Percentiles rank a stretch among this genome's conserved stretches.
Evolutionary conservation across 2,113 vertebrate genomes (phyloP).

Genomic region (Setophaga petechia): DNA sequence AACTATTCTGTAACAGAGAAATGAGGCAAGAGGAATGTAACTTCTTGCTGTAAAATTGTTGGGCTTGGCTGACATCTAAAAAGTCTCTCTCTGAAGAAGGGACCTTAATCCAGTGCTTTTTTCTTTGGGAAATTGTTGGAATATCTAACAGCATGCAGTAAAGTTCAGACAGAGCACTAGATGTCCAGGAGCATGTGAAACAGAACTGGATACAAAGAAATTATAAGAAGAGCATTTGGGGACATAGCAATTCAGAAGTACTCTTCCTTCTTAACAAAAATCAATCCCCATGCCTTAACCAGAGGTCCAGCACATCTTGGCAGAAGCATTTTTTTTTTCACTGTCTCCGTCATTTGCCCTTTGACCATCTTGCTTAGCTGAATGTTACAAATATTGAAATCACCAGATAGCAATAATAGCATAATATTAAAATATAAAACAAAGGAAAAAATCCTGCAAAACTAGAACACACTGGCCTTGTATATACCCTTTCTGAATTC

Average conservation of each 20-base stretch:
- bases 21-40: background rate
- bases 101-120: background rate
- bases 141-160: background rate
- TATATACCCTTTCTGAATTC: background rate
- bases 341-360: background rate
- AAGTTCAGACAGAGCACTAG: background rate
- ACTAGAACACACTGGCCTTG: background rate
- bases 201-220: background rate
- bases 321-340: background rate
- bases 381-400: background rate
- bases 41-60: background rate
- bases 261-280: background rate
- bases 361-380: background rate
- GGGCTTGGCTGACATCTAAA: background rate
- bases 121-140: background rate
- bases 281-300: background rate
- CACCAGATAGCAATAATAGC: background rate
- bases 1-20: slow-evolving; percentile 13
- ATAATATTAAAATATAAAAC: background rate
- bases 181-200: background rate
- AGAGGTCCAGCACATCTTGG: background rate
- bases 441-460: background rate
- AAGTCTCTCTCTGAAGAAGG: background rate
- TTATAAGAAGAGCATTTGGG: background rate
- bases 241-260: background rate